Percentiles rank a stretch among this genome's conserved stretches.
phyloP scores from a whole-genome alignment of 2,888 invertebrate genomes.

The Geotrupes spiniger region DNA sequence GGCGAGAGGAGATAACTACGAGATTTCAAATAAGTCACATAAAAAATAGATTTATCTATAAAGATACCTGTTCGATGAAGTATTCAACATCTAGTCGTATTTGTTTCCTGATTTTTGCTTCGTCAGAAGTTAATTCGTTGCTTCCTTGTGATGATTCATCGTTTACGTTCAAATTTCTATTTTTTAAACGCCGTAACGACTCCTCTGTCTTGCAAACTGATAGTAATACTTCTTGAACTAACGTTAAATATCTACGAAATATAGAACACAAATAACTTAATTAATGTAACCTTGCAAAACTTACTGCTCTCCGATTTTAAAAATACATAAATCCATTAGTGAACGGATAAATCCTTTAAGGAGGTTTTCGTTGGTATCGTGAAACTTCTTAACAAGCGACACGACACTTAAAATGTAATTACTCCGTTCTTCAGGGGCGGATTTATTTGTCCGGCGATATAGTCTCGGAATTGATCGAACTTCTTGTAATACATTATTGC shows the following conservation, averaged over 20 bases:
- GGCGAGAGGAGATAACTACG: conserved; percentile 8
- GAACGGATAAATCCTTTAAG: conserved; percentile 44
- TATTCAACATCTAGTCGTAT: conserved; percentile 80
- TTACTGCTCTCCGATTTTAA: conserved; percentile 54
- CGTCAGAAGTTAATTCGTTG: conserved; percentile 64
- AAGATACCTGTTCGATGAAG: conserved; percentile 58
- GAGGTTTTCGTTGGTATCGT: conserved; percentile 50
- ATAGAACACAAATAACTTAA: conserved; percentile 4
- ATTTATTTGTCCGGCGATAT: conserved; percentile 88
- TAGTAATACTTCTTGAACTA: conserved; percentile 83
- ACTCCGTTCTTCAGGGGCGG: conserved; percentile 77
- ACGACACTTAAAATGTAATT: conserved; percentile 56
- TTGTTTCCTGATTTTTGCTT: conserved; percentile 92
- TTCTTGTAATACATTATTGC: conserved; percentile 66
- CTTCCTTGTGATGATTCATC: conserved; percentile 56
- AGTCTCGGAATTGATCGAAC: conserved; percentile 92
- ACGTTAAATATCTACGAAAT: conserved; percentile 59
- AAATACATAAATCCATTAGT: conserved; percentile 50
- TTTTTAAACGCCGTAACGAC: conserved; percentile 83
- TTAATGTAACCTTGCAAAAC: conserved; percentile 25
- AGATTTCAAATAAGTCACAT: conserved; percentile 1
- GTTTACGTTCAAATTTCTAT: conserved; percentile 36
- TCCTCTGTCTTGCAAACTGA: conserved; percentile 96
- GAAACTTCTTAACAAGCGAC: conserved; percentile 58
- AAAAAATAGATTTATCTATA: background rate